A percentile compares a stretch with the other conserved stretches of the same genome.
Conservation (phyloP, 1,140 invertebrate genomes). For the Leptinotarsa lineolata region DNA sequence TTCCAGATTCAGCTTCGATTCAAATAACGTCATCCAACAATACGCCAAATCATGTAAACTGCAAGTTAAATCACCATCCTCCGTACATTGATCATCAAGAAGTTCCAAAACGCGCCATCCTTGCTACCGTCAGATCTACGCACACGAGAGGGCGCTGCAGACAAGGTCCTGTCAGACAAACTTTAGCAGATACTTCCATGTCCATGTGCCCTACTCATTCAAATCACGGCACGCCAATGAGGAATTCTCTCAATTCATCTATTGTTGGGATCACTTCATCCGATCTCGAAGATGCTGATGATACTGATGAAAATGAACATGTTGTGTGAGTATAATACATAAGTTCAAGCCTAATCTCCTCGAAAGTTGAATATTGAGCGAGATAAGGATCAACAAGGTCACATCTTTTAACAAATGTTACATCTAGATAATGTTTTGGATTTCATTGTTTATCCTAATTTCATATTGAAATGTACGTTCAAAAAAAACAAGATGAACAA, state of each 20-base stretch:
- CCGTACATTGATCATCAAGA: conserved; percentile 48
- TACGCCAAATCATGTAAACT: conserved; percentile 48
- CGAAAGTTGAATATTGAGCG: too few species aligned
- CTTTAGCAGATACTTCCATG: conserved; percentile 44
- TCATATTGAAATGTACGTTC: too few species aligned
- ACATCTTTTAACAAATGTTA: too few species aligned
- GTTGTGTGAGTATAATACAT: conserved; percentile 39
- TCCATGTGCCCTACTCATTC: conserved; percentile 44
- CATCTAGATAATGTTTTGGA: too few species aligned
- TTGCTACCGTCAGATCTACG: conserved; percentile 51
- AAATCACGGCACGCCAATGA: conserved; percentile 42
- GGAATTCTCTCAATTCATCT: conserved; percentile 32
- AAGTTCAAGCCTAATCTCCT: too few species aligned
- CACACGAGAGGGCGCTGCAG: conserved; percentile 51
- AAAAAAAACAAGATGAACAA: too few species aligned
- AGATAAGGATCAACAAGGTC: too few species aligned
- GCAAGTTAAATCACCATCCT: conserved; percentile 39
- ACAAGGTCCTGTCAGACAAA: conserved; percentile 50
- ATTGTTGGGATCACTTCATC: conserved; percentile 41
- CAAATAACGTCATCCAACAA: conserved; percentile 47
- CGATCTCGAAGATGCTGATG: conserved; percentile 53
- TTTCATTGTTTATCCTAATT: too few species aligned
- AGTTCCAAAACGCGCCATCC: conserved; percentile 51
- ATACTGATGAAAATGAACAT: conserved; percentile 55
- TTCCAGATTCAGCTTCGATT: conserved; percentile 46